Evolutionary conservation across 2,797 vertebrate species (phyloP).

Genomic region (Intellagama lesueurii): DNA sequence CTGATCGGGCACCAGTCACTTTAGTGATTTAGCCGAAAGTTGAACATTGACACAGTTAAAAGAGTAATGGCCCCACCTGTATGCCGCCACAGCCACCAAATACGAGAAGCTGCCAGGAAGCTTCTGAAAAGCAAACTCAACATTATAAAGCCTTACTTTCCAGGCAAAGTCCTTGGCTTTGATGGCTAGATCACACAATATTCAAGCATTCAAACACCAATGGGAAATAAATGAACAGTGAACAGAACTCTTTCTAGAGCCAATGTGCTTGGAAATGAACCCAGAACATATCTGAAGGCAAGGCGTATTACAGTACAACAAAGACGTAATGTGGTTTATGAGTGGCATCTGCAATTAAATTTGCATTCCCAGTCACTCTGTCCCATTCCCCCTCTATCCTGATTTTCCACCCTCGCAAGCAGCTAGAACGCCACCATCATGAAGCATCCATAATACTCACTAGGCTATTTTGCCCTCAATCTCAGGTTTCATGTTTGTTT

Average conservation of each 20-base stretch:
- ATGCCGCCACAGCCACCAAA: not conserved
- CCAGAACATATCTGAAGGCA: constrained; percentile 34
- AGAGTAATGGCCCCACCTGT: constrained; percentile 30
- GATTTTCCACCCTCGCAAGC: not conserved
- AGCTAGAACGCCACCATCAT: no score
- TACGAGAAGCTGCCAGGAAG: constrained; percentile 49
- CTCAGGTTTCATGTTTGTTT: not conserved
- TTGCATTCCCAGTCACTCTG: not conserved
- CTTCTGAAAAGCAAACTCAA: constrained; percentile 44
- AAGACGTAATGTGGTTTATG: constrained; percentile 23
- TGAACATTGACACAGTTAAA: constrained; percentile 54
- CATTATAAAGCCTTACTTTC: constrained; percentile 58
- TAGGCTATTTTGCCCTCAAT: not conserved
- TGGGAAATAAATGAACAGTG: not conserved
- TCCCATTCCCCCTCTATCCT: not conserved
- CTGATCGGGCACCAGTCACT: no score
- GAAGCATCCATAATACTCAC: not conserved
- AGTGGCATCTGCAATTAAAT: not conserved
- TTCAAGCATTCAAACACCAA: not conserved
- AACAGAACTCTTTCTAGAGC: not conserved
- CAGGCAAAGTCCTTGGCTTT: constrained; percentile 15
- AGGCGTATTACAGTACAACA: constrained; percentile 14
- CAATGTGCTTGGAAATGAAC: not conserved
- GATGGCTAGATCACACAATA: not conserved
- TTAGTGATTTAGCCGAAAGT: not conserved